Evolutionary conservation across 2,888 invertebrate genomes (phyloP), one percentile per base, ranked within the genome.

Genomic region (Drosophila silvestris): DNA sequence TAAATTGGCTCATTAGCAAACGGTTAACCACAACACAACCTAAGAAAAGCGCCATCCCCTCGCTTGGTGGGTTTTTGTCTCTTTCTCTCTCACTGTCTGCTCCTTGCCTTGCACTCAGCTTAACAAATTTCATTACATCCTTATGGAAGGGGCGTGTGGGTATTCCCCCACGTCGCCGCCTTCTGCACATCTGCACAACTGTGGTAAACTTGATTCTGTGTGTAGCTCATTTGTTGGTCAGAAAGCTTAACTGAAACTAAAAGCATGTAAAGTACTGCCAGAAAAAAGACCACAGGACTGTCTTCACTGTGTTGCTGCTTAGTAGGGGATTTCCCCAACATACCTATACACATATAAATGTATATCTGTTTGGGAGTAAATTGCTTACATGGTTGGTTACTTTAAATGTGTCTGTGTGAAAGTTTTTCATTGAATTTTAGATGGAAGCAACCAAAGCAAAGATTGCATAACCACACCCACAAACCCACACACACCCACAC

Each of bases 1-100:
- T 89, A 85, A 85, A 85, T 85, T 89, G 85, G 87, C 87, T 85
- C 89, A 89, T 85, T 85, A 89, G 89, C 87, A 86, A 76, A 60
- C 65, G 89, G 85, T 82, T 85, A 85, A 84, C 85, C 85, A 74
- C 89, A 70, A 79, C 68, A 73, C 68, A 73, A 51, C 72, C 70
- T 63, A 52, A 52, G 56, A 47, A 76, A 72, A 61, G 61, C 37
- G n/a, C 51, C 57, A 33, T 47, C 30, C 19, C 51, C 30, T 50
- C 44, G 47, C 41, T 54, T 64, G 33, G 10, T 59, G 28, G 66
- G 14, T n/a, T 4, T 37, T 12, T 12, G 5, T 12, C 41, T 44
- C 22, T 22, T 12, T 22, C 7, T 19, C 19, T 41, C n/a, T 12
- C 10, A 12, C 12, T 35, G 5, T 35, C 5, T 35, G 14, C 39